Percentiles rank a stretch among this genome's conserved stretches.
These are phyloP conservation scores for Tamias sibiricus DNA, from an alignment of 2,113 vertebrate species.

Conservation along the genomic window DNA sequence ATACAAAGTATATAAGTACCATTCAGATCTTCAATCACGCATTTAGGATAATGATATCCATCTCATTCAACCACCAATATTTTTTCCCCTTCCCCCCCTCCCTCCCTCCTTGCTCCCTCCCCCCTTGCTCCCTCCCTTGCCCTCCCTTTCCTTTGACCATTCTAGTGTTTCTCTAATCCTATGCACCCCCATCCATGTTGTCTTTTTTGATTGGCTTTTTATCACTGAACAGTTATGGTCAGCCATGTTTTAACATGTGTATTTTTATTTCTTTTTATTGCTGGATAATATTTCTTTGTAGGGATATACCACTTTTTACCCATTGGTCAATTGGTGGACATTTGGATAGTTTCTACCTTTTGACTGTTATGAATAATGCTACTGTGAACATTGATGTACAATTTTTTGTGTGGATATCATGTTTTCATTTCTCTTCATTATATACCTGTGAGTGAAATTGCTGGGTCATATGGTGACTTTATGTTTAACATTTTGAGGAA, in stretches of 20 bases:
- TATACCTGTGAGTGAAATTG: background rate
- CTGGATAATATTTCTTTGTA: background rate
- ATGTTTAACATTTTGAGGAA: background rate
- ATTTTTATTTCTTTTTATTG: too few species aligned
- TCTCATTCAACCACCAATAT: too few species aligned
- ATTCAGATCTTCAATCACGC: too few species aligned
- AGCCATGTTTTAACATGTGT: background rate
- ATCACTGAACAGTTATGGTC: background rate
- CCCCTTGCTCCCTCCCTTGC: too few species aligned
- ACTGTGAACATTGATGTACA: background rate
- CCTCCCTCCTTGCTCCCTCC: too few species aligned
- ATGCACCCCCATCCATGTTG: too few species aligned
- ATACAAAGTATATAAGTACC: too few species aligned
- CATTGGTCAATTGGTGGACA: background rate
- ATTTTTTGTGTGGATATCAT: background rate
- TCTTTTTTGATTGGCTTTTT: background rate
- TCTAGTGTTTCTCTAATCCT: too few species aligned
- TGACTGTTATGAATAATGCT: background rate
- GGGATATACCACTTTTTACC: background rate
- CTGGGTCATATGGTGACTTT: background rate
- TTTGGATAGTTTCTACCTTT: background rate
- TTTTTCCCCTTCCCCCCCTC: too few species aligned
- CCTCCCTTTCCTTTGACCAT: too few species aligned
- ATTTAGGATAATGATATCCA: too few species aligned
- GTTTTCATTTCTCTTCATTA: conserved; percentile 14